Base-by-base conservation (phyloP, 2,888 invertebrate species). In the Xestia ashworthii region DNA sequence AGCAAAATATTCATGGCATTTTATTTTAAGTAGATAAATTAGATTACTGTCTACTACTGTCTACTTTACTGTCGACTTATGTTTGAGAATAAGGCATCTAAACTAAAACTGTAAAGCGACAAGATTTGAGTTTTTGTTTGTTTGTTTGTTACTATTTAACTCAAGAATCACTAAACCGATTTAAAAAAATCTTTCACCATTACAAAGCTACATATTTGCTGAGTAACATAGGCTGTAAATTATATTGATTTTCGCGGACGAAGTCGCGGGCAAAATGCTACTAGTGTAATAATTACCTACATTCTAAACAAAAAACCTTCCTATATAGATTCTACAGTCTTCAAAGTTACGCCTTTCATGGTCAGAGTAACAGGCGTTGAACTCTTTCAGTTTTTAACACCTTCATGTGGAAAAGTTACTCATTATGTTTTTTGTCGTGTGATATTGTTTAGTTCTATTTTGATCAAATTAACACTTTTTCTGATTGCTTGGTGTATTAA, bases 1-100 rank as follows among this genome's bases (percentile, higher is more conserved):
- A 48, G 65, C 1, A 71, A 72, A 78, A 84, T 38, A 44, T 22
- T 68, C 25, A 48, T 41, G n/a, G 9, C 48, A 68, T 64, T 71
- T 62, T 8, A 9, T 80, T 44, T 32, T 19, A 62, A 25, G 2
- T 38, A n/a, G 8, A 60, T 1, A 16, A 50, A 55, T 80, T 46
- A 55, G 55, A 55, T 80, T n/a, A n/a, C n/a, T n/a, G n/a, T n/a
- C n/a, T n/a, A n/a, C n/a, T n/a, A n/a, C n/a, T n/a, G n/a, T n/a
- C n/a, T n/a, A n/a, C n/a, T n/a, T n/a, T n/a, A n/a, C n/a, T n/a
- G n/a, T 38, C 1, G 41, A 25, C 22, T 32, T 32, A 41, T 9
- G 50, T 70, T 66, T 22, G 16, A 38, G 46, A 38, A 60, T 41
- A 9, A 5, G 22, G 50, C 19, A n/a, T 22, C 0, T 32, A 32